Conservation (phyloP, 2,797 vertebrate genomes). For the Dicrostonyx torquatus region DNA sequence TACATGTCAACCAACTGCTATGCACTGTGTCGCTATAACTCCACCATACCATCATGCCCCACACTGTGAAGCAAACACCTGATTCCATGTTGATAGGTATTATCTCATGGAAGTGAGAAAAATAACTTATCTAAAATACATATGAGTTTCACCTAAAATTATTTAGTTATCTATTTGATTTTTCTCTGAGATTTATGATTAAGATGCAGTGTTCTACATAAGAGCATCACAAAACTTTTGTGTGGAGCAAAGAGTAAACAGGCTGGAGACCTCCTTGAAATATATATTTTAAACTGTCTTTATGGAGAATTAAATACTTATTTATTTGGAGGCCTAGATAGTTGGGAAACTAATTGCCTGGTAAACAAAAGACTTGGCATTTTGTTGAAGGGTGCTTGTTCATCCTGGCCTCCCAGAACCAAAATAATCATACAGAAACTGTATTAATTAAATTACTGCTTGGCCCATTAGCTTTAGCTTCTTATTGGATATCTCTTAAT, state of each 20-base stretch:
- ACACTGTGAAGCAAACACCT: not conserved
- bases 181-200: not conserved
- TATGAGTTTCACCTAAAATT: not conserved
- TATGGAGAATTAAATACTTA: not conserved
- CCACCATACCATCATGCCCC: not conserved
- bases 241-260: not conserved
- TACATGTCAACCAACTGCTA: not conserved
- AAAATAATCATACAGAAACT: too few species aligned
- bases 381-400: too few species aligned
- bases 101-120: not conserved
- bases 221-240: not conserved
- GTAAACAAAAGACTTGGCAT: not conserved
- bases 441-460: too few species aligned
- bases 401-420: too few species aligned
- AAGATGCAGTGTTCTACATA: not conserved
- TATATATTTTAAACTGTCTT: not conserved
- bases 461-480: too few species aligned
- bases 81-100: not conserved
- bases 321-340: not conserved
- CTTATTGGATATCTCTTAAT: too few species aligned
- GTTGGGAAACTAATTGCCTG: not conserved
- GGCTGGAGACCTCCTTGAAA: not conserved
- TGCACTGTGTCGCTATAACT: too few species aligned
- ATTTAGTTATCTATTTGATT: not conserved
- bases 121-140: not conserved